Conservation (phyloP, 1,140 invertebrate genomes). For the Orchestia grillus region DNA sequence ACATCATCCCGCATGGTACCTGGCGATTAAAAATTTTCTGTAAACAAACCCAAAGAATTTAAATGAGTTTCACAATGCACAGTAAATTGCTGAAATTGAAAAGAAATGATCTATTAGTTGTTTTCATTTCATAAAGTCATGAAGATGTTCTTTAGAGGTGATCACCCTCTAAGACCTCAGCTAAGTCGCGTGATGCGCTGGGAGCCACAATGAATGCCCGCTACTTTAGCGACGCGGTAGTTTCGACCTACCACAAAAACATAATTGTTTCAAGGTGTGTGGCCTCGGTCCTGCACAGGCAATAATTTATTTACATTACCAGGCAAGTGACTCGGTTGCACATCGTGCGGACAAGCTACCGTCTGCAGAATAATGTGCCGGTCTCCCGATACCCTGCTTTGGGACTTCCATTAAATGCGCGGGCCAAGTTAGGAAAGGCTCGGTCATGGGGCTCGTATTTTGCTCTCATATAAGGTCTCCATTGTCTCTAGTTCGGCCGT, state of each 20-base stretch:
- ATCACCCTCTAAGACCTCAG: not conserved
- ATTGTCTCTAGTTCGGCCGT: not conserved
- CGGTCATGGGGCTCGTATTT: not conserved
- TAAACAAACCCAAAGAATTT: no score
- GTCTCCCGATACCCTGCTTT: not conserved
- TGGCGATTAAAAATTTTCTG: no score
- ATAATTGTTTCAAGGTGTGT: not conserved
- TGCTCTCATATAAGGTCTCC: slow-evolving; percentile 7
- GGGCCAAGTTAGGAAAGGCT: not conserved
- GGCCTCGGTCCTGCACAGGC: not conserved
- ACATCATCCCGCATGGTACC: no score
- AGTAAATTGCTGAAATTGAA: no score
- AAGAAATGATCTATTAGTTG: no score
- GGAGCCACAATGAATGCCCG: not conserved
- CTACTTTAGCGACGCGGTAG: not conserved
- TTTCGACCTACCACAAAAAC: not conserved
- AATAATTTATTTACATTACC: not conserved
- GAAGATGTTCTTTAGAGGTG: no score
- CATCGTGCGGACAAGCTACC: not conserved
- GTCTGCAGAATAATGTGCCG: not conserved
- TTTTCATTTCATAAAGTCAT: no score
- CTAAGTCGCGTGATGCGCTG: not conserved
- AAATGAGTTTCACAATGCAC: no score
- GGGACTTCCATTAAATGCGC: not conserved
- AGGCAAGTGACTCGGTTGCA: not conserved